Percentiles rank a stretch among this genome's conserved stretches.
phyloP scores from a whole-genome alignment of 2,797 vertebrate genomes.

The Sebastes kiyomatsui region DNA sequence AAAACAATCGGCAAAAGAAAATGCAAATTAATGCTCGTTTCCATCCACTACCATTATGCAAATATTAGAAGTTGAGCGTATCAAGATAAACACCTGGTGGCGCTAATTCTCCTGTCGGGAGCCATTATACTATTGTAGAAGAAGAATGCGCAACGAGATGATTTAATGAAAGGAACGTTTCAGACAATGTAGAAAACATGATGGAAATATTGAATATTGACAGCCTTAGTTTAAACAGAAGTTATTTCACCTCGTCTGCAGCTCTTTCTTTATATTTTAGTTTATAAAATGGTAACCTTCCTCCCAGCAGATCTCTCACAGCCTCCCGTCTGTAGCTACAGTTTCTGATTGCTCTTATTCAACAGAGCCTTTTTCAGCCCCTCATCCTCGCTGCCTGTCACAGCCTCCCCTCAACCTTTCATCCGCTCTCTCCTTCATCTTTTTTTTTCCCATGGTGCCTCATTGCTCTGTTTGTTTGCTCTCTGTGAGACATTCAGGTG shows the following conservation, averaged over 20 bases:
- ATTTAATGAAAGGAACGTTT: not conserved
- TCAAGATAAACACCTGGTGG: not conserved
- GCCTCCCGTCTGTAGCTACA: not conserved
- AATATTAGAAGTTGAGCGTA: not conserved
- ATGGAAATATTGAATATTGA: no score
- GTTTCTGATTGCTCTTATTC: not conserved
- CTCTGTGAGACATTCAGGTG: slow-evolving; percentile 59
- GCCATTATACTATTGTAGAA: not conserved
- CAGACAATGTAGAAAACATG: no score
- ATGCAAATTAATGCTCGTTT: not conserved
- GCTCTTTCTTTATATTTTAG: not conserved
- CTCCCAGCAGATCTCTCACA: not conserved
- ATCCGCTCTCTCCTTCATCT: slow-evolving; percentile 23
- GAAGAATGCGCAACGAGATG: not conserved
- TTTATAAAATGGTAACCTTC: not conserved
- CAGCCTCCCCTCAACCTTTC: slow-evolving; percentile 28
- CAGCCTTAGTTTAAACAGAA: not conserved
- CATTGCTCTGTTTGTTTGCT: slow-evolving; percentile 42
- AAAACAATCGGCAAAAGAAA: not conserved
- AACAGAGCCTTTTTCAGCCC: not conserved
- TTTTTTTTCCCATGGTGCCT: not conserved
- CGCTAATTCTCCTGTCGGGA: not conserved
- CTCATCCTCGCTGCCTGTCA: slow-evolving; percentile 55
- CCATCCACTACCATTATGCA: no score
- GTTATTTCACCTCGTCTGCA: not conserved